These are phyloP conservation scores for Phoxinus phoxinus DNA, from an alignment of 2,113 vertebrate species.

Conservation along the genomic window DNA sequence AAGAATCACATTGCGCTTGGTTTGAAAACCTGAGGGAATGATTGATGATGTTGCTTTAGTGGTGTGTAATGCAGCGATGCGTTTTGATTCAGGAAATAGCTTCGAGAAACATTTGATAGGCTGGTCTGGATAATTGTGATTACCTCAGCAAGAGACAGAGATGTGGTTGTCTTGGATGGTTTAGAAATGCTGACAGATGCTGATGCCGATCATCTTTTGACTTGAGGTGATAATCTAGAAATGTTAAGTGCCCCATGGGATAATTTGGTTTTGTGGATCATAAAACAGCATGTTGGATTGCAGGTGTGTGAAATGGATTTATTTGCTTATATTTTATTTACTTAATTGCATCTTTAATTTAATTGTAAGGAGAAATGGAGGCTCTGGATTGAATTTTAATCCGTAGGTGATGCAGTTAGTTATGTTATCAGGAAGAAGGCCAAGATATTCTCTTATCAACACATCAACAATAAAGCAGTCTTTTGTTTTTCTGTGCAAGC, in stretches of 20 bases:
- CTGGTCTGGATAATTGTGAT: slow-evolving; percentile 7
- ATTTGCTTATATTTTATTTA: background rate
- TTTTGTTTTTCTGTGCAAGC: background rate
- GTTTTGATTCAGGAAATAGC: slow-evolving; percentile 23
- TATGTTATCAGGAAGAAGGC: background rate
- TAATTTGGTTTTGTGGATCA: background rate
- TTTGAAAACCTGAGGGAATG: slow-evolving; percentile 22
- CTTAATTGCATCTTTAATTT: background rate
- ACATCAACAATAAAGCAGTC: background rate
- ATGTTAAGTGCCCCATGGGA: background rate
- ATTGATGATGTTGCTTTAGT: slow-evolving; percentile 22
- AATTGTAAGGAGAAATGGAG: background rate
- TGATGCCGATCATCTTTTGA: background rate
- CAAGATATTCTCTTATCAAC: background rate
- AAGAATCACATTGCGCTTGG: background rate
- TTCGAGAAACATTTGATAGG: background rate
- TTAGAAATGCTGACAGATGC: slow-evolving; percentile 24
- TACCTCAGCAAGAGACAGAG: slow-evolving; percentile 23
- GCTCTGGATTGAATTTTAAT: background rate
- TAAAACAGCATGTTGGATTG: background rate
- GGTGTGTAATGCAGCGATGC: background rate
- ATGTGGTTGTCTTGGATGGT: slow-evolving; percentile 23
- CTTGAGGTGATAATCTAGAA: slow-evolving; percentile 9
- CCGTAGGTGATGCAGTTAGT: background rate
- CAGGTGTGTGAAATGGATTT: background rate